Evolutionary conservation across 2,888 invertebrate genomes (phyloP).

Genomic region (Cynaeus angustus): DNA sequence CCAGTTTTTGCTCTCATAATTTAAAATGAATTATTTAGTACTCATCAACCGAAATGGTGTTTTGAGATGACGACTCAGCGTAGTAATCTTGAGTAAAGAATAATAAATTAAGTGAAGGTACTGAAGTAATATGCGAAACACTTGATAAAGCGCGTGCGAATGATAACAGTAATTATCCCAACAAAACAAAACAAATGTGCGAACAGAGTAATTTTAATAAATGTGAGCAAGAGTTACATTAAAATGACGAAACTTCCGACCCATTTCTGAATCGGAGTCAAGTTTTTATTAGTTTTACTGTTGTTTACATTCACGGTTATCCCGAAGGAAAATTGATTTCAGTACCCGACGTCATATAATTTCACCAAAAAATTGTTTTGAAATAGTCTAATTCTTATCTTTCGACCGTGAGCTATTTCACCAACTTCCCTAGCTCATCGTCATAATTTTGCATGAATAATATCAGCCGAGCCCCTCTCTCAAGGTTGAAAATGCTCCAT

Average conservation of each 20-base stretch:
- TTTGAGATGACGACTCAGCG: neutral
- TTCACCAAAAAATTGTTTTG: too few species aligned
- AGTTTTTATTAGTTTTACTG: neutral
- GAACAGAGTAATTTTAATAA: neutral
- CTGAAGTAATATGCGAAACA: conserved; percentile 2
- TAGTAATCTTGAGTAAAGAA: conserved; percentile 8
- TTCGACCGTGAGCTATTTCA: too few species aligned
- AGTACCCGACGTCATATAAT: too few species aligned
- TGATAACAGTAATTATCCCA: neutral
- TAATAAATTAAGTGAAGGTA: conserved; percentile 11
- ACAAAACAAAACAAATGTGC: neutral
- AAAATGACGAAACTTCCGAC: conserved; percentile 4
- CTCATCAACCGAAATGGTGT: conserved; percentile 3
- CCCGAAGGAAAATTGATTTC: neutral
- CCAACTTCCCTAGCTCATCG: too few species aligned
- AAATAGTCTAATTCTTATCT: too few species aligned
- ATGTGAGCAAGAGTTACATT: neutral
- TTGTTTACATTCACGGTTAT: neutral
- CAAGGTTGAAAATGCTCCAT: conserved; percentile 15
- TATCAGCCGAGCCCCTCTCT: conserved; percentile 1
- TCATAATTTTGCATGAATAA: neutral
- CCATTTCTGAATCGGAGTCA: neutral
- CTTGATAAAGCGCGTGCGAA: conserved; percentile 6
- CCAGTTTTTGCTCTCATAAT: conserved; percentile 6
- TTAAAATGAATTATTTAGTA: conserved; percentile 11